Base-by-base conservation (phyloP, 1,140 invertebrate genomes). In the Aphaenogaster rudis region DNA sequence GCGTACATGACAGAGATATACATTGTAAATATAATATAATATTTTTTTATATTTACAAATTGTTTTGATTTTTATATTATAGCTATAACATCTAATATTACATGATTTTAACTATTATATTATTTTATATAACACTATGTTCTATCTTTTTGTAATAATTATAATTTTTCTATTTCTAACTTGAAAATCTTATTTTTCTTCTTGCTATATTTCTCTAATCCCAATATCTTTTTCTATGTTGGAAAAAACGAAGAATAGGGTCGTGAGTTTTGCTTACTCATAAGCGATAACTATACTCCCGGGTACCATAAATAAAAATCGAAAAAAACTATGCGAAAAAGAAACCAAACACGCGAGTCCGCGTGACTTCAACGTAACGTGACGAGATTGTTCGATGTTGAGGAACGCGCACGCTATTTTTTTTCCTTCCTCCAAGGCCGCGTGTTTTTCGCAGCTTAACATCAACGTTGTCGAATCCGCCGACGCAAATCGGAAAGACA, bases 401-500 rank as follows among this genome's bases (percentile, higher is more conserved):
- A 59, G 28, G 17, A 59, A 82, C 42, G 80, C 42, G 28, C 33
- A 28, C 15, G 52, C 54, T 72, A 74, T 45, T 81, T 69, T 81
- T 81, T 28, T n/a, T 21, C 17, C 21, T 76, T 76, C 42, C 42
- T 36, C 45, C 67, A 57, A 82, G 54, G 69, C n/a, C n/a, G 13
- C 0, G 1, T 15, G 9, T 63, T 48, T 84, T 50, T 2, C 17
- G 42, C 39, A 11, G 36, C 4, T 42, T 61, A 21, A 72, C 39
- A 42, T 50, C 15, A 39, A 45, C 21, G 42, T 54, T 15, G n/a
- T 13, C 39, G 21, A 48, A 15, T 15, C 33, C 6, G 39, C 3
- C 28, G 42, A 59, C 67, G 52, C n/a, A 78, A 87, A 84, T 61
- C 74, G 52, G 9, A n/a, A 59, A 88, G 89, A 91, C 86, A 88